Base-by-base conservation (phyloP, 1,140 invertebrate species). In the Temnothorax nylanderi region DNA sequence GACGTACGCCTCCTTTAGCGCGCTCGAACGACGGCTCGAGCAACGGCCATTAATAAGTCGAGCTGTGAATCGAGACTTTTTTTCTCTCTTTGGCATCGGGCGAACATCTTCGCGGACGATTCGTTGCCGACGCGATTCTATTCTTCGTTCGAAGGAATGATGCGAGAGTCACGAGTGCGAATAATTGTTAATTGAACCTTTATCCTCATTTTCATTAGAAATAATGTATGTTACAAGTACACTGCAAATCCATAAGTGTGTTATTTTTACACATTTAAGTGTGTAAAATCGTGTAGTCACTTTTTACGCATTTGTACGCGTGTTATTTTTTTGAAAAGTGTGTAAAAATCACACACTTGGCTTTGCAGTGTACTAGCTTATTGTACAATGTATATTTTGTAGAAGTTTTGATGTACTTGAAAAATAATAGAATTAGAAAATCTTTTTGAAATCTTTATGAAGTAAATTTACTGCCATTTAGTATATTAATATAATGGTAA, bases 31-130 rank as follows among this genome's bases (percentile, higher is more conserved):
- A 90, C 51, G 85, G 78, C 71, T 85, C 74, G 51, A 85, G 81
- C 49, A 47, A 54, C 51, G 69, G 85, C 86, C 90, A 87, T 91
- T 92, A 91, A 90, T 91, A 92, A 90, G 85, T 41, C 56, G 75
- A 87, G 78, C 56, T 16, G 67, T 84, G 80, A 75, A 76, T 89
- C 75, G 81, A 54, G 75, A 41, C 34, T 85, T 75, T 84, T 60
- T 60, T n/a, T 44, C 1, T 26, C 8, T 67, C 58, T 26, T 26
- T 26, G 26, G 21, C 37, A 3, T 69, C 13, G 47, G 16, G 62
- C 47, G 26, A 77, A 34, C 60, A 65, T 69, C 47, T 56, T 75
- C 56, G 81, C 47, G 32, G 5, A 47, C n/a, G 47, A 60, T 47
- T 75, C 69, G 18, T 74, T 18, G 56, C 34, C 80, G 41, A 37